Evolutionary conservation across 2,888 invertebrate species (phyloP), one percentile per base, ranked within the genome.

Genomic region (Idaea dimidiata): DNA sequence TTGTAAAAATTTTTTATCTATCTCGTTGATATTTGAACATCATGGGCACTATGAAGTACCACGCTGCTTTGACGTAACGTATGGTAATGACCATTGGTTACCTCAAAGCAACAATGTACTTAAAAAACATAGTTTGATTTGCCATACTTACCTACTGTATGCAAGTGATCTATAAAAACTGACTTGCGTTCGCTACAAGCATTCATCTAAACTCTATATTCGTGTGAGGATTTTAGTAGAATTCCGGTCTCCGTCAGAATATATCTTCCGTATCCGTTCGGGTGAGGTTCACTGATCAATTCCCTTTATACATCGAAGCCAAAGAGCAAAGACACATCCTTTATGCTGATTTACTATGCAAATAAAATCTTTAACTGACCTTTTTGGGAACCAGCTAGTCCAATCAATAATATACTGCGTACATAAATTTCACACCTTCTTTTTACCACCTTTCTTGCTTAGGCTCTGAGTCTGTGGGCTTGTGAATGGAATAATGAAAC

Each of bases 301-400:
- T 43, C 43, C 43, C 43, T 43, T 43, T 43, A 43, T 43, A 43
- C 43, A 10, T 8, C 14, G 43, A 43, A 43, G 14, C 43, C 43
- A 8, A 14, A 14, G 43, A 43, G 43, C 43, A 8, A 8, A 43
- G 43, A 14, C 10, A 43, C 43, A 10, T 43, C 43, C 43, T 43
- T 57, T 24, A 17, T 24, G 57, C 24, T 16, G 58, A 58, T 58
- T 58, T 32, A 16, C 16, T 58, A 32, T 58, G 16, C 32, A 16
- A 32, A 57, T 17, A 16, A 16, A 43, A 43, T 43, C 43, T 43
- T 43, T 14, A 43, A 14, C 43, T 43, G 43, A 43, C 43, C 43
- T 43, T 43, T 43, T 43, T 43, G 43, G 43, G 10, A 43, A 43
- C 43, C 43, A 43, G 14, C 43, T 10, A 43, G 14, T 43, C 10